Conservation (phyloP, 2,113 vertebrate species). For the Cynocephalus volans region DNA sequence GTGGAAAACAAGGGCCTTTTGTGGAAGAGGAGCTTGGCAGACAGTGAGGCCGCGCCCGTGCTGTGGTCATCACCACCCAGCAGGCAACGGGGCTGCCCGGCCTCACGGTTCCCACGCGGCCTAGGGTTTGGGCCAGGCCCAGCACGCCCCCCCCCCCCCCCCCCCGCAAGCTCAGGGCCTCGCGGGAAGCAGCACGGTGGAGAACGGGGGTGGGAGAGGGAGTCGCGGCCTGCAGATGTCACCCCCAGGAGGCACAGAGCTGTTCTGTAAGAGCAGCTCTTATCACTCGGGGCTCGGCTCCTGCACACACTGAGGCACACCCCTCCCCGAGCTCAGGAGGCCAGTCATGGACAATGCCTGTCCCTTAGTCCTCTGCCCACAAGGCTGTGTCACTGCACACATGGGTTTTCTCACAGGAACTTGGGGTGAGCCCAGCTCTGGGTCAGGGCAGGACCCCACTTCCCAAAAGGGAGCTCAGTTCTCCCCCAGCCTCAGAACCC, state of each 20-base stretch:
- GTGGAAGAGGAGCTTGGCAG: constrained; percentile 61
- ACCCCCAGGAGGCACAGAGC: neutral
- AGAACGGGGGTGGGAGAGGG: neutral
- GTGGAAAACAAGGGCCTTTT: constrained; percentile 81
- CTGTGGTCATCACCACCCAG: neutral
- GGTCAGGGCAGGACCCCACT: neutral
- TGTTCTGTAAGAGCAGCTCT: neutral
- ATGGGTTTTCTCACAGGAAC: neutral
- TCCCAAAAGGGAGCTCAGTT: neutral
- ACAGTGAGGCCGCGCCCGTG: constrained; percentile 45
- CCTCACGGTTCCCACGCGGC: neutral
- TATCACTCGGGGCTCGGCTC: too few relatives aligned
- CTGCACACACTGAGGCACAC: too few relatives aligned
- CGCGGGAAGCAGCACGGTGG: neutral
- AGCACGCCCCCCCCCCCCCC: neutral
- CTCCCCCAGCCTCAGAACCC: neutral
- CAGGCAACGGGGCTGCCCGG: neutral
- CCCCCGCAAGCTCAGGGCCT: neutral
- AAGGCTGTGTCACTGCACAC: neutral
- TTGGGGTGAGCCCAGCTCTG: neutral
- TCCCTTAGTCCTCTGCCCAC: neutral
- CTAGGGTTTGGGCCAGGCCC: neutral
- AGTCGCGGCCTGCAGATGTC: neutral
- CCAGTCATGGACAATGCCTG: neutral
- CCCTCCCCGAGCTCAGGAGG: neutral